phyloP scores from a whole-genome alignment of 1,140 invertebrate genomes.

The Ceratitis capitata region DNA sequence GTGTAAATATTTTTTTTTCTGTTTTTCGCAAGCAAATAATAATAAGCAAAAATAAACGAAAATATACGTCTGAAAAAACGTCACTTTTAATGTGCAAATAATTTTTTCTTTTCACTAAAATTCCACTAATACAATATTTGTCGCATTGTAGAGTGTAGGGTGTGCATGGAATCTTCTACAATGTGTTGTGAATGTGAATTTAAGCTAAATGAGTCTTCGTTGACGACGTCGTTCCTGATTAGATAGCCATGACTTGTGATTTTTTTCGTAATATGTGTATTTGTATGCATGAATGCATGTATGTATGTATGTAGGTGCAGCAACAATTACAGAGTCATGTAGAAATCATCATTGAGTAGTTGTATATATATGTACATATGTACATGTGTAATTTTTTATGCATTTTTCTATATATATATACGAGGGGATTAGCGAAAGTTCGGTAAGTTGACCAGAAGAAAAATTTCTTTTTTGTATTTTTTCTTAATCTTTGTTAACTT shows the following conservation, averaged over 20 bases:
- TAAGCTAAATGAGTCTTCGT: neutral
- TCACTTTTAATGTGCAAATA: no score
- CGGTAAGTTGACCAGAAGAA: no score
- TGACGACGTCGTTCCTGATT: neutral
- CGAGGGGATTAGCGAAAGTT: no score
- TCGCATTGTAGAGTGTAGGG: neutral
- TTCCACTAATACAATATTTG: no score
- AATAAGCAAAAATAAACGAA: no score
- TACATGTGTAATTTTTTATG: neutral
- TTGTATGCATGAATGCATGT: neutral
- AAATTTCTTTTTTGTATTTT: no score
- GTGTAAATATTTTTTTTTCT: no score
- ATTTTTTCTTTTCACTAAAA: no score
- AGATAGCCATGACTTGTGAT: constrained; percentile 25
- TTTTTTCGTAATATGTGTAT: neutral
- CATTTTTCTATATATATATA: neutral
- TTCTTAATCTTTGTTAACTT: no score
- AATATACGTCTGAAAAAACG: no score
- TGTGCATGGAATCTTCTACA: neutral
- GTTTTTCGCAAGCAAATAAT: no score
- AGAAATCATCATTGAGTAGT: neutral
- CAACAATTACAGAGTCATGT: no score
- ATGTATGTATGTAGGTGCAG: neutral
- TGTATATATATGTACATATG: neutral
- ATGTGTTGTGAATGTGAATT: neutral